Conservation (phyloP, 2,888 invertebrate species). For the Acrobasis suavella region DNA sequence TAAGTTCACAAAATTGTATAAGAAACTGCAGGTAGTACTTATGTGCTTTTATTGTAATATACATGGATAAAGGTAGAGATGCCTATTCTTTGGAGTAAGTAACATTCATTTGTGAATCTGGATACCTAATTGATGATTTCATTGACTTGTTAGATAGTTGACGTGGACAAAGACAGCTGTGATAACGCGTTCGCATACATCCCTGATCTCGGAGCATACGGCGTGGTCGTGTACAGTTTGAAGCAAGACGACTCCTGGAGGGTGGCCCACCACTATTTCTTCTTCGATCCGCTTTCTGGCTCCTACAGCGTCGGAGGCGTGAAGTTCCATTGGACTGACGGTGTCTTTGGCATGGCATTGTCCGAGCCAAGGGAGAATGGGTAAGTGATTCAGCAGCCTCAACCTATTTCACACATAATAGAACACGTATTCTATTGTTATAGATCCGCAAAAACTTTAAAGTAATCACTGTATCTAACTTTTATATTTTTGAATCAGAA, state of each 20-base stretch:
- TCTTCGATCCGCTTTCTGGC: constrained; percentile 90
- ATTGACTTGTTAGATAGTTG: constrained; percentile 83
- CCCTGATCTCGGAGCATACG: constrained; percentile 89
- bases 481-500: background rate
- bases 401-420: constrained; percentile 8
- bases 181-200: constrained; percentile 89
- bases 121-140: background rate
- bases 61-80: too few species aligned
- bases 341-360: constrained; percentile 89
- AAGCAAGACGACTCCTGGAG: constrained; percentile 90
- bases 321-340: constrained; percentile 94
- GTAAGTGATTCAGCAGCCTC: constrained; percentile 49
- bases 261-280: constrained; percentile 91
- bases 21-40: too few species aligned
- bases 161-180: constrained; percentile 86
- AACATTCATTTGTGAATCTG: too few species aligned
- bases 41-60: too few species aligned
- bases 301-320: constrained; percentile 89
- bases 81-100: too few species aligned
- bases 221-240: constrained; percentile 89
- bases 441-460: constrained; percentile 8
- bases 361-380: constrained; percentile 83
- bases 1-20: too few species aligned
- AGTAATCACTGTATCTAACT: background rate
- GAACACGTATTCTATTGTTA: constrained; percentile 19